Conservation (phyloP, 2,888 invertebrate genomes). For the Pyralis farinalis region DNA sequence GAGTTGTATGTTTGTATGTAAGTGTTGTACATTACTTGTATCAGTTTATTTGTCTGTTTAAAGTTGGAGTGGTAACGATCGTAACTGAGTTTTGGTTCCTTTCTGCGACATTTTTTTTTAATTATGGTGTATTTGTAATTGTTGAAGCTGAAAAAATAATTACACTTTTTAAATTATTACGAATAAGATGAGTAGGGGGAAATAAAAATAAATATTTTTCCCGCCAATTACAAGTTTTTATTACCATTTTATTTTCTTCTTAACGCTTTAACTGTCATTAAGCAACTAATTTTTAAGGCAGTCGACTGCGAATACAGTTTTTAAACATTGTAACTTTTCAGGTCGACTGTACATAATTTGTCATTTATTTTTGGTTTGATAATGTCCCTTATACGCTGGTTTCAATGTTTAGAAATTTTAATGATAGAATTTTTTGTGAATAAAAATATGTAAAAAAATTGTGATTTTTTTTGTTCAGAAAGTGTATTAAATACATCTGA, state of each 20-base stretch:
- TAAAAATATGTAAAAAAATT: neutral
- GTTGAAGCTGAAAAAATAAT: too few species aligned
- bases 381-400: conserved; percentile 6
- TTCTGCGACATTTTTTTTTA: too few species aligned
- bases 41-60: conserved; percentile 11
- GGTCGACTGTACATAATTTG: too few species aligned
- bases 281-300: conserved; percentile 12
- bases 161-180: too few species aligned
- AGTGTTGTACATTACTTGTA: conserved; percentile 19
- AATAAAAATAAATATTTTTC: neutral
- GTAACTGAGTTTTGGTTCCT: neutral
- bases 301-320: neutral
- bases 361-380: neutral
- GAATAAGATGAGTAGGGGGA: too few species aligned
- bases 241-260: conserved; percentile 15
- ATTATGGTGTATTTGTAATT: too few species aligned
- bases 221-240: conserved; percentile 12
- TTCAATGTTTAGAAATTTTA: conserved; percentile 10
- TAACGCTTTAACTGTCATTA: conserved; percentile 19
- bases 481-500: neutral
- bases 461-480: neutral
- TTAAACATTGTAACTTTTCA: neutral
- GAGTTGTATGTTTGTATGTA: conserved; percentile 17
- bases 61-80: neutral
- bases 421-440: conserved; percentile 5